Conservation (phyloP, 1,140 invertebrate genomes). For the Trichogramma pretiosum region DNA sequence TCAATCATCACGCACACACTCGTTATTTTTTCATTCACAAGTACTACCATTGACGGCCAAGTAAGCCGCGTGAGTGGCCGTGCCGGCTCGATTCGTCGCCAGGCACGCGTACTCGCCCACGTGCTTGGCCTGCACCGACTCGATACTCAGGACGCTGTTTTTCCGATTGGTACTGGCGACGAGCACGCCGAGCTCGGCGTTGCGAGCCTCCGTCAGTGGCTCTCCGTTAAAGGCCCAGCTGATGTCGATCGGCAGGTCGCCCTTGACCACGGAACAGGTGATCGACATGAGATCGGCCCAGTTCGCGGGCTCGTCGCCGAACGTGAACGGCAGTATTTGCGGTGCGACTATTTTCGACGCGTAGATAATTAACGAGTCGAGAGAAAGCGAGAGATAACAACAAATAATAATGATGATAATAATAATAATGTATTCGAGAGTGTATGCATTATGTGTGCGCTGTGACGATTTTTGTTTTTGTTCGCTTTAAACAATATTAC, state of each 20-base stretch:
- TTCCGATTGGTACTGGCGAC: slow-evolving; percentile 46
- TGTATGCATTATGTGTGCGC: too few species aligned
- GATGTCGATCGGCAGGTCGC: slow-evolving; percentile 63
- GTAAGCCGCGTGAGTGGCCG: slow-evolving; percentile 51
- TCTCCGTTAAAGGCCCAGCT: slow-evolving; percentile 44
- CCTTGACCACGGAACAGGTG: slow-evolving; percentile 63
- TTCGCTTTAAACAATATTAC: too few species aligned
- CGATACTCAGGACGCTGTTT: slow-evolving; percentile 51
- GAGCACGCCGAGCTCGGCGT: slow-evolving; percentile 33
- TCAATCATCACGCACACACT: too few species aligned
- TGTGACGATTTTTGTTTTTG: too few species aligned
- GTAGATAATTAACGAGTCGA: slow-evolving; percentile 10
- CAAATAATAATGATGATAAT: not conserved
- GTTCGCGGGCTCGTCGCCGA: slow-evolving; percentile 62
- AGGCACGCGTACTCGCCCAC: slow-evolving; percentile 58
- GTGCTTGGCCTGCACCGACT: slow-evolving; percentile 51
- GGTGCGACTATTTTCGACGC: slow-evolving; percentile 59
- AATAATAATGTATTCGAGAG: too few species aligned
- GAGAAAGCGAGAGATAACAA: not conserved
- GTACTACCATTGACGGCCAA: slow-evolving; percentile 57
- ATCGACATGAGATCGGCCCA: slow-evolving; percentile 56
- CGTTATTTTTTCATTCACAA: too few species aligned
- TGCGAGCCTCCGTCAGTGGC: slow-evolving; percentile 32
- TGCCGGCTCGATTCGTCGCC: slow-evolving; percentile 53
- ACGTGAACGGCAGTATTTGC: slow-evolving; percentile 64